Percentiles rank a stretch among this genome's conserved stretches.
phyloP scores from a whole-genome alignment of 2,113 vertebrate species.

The Dermatemys mawii region DNA sequence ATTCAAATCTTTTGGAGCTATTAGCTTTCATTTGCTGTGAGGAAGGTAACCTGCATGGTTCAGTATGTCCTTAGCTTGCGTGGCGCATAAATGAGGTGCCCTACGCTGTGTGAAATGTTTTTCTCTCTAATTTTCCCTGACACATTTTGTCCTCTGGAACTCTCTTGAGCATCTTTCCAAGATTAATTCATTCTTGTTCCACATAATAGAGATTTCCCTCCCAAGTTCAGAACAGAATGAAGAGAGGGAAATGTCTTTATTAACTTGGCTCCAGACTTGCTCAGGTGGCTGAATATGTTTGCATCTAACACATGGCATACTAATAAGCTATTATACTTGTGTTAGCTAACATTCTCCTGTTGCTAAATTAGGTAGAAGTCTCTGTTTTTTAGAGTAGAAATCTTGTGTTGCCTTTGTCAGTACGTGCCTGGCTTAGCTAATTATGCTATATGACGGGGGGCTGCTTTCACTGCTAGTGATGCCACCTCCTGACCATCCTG shows the following conservation, averaged over 20 bases:
- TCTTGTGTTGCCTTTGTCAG: background rate
- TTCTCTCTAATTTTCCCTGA: background rate
- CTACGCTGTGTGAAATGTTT: background rate
- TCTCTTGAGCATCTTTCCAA: background rate
- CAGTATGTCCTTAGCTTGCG: background rate
- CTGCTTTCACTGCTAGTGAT: no score
- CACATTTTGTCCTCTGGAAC: background rate
- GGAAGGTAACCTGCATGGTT: background rate
- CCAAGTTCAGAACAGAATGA: background rate
- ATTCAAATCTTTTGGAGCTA: background rate
- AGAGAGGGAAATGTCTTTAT: background rate
- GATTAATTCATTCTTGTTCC: fast-evolving
- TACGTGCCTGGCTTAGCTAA: background rate
- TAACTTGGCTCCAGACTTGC: background rate
- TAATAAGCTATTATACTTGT: background rate
- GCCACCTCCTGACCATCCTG: no score
- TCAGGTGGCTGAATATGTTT: background rate
- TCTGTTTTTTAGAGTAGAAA: background rate
- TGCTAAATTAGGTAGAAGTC: background rate
- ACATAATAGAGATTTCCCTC: background rate
- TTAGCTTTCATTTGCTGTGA: fast-evolving
- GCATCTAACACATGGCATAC: background rate
- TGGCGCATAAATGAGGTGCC: background rate
- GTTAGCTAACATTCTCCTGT: background rate
- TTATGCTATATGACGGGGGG: no score